Conservation (phyloP, 2,113 vertebrate genomes). For the Muntiacus muntjak region DNA sequence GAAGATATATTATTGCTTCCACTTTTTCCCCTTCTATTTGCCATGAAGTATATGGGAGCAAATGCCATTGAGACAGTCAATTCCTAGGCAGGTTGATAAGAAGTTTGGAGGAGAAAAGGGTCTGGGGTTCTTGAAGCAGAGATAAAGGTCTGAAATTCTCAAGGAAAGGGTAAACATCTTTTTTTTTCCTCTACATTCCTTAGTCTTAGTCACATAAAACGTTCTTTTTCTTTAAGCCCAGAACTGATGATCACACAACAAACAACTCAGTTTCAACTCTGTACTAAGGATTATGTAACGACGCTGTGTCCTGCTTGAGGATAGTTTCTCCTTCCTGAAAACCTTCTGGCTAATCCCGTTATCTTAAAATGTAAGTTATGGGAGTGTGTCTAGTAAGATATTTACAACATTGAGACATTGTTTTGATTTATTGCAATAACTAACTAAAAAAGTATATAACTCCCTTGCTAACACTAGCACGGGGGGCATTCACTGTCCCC, state of each 20-base stretch:
- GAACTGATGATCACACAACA: background rate
- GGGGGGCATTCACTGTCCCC: background rate
- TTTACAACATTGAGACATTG: background rate
- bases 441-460: background rate
- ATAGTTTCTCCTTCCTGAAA: background rate
- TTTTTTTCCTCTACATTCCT: background rate
- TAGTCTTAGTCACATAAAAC: background rate
- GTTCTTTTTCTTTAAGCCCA: background rate
- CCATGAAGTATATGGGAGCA: background rate
- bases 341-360: background rate
- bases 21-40: background rate
- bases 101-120: background rate
- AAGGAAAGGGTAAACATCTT: background rate
- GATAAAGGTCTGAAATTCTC: background rate
- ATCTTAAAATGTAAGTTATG: background rate
- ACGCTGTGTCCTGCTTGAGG: background rate
- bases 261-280: background rate
- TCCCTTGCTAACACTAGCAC: background rate
- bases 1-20: background rate
- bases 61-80: background rate
- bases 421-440: background rate
- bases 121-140: background rate
- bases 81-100: background rate
- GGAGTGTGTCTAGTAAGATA: background rate
- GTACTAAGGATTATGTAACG: background rate